phyloP scores from a whole-genome alignment of 2,888 invertebrate genomes.

The Diadegma fenestrale region DNA sequence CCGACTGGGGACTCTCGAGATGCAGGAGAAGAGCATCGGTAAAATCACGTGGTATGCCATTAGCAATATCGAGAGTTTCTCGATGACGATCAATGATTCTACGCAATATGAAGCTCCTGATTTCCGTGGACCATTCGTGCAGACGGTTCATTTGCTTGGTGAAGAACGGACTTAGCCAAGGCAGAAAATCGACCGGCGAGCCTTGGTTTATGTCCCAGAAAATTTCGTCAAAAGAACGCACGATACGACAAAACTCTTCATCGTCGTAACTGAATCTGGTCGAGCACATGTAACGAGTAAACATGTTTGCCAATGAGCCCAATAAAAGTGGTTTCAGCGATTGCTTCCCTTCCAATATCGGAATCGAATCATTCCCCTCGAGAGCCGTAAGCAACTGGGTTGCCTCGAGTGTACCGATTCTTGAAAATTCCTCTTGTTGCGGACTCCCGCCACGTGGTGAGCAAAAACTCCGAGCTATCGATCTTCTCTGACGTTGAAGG shows the following conservation, averaged over 20 bases:
- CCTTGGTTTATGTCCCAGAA: slow-evolving; percentile 97
- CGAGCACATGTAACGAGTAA: slow-evolving; percentile 95
- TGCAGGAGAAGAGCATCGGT: slow-evolving; percentile 92
- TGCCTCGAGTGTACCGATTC: slow-evolving; percentile 89
- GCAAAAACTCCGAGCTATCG: slow-evolving; percentile 92
- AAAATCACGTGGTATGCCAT: slow-evolving; percentile 89
- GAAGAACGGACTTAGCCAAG: slow-evolving; percentile 92
- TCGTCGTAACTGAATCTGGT: slow-evolving; percentile 90
- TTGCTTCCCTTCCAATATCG: slow-evolving; percentile 78
- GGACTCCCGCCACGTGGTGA: slow-evolving; percentile 91
- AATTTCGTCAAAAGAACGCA: slow-evolving; percentile 92
- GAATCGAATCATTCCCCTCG: slow-evolving; percentile 81
- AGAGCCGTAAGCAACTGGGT: slow-evolving; percentile 87
- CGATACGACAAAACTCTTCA: slow-evolving; percentile 88
- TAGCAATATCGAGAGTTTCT: slow-evolving; percentile 85
- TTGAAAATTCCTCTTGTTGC: slow-evolving; percentile 90
- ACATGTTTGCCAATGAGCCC: slow-evolving; percentile 93
- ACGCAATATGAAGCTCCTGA: slow-evolving; percentile 90
- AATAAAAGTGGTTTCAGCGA: slow-evolving; percentile 91
- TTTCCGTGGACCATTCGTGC: slow-evolving; percentile 89
- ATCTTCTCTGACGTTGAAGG: slow-evolving; percentile 91
- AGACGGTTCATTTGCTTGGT: slow-evolving; percentile 89
- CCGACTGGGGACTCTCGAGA: slow-evolving; percentile 87
- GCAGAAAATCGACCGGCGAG: slow-evolving; percentile 94
- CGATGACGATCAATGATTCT: slow-evolving; percentile 89